Base-by-base conservation (phyloP, 1,140 invertebrate genomes). In the Panagrolaimus sp. region DNA sequence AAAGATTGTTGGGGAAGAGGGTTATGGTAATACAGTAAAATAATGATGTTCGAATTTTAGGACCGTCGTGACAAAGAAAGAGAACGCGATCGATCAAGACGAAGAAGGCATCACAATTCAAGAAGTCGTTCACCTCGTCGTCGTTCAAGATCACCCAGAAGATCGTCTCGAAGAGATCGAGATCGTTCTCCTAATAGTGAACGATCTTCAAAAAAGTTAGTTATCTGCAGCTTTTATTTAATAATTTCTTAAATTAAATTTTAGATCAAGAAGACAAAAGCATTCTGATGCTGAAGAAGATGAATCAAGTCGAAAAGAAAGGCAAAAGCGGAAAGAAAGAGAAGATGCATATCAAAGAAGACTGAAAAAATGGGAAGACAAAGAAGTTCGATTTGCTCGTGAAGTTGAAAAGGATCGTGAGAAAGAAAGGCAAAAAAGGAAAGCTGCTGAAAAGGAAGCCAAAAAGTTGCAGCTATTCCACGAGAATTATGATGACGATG, bases 401-500 rank as follows among this genome's bases (percentile, higher is more conserved):
- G 94, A 98, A 80, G 90, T 94, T 83, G 91, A 92, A 82, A 92
- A 92, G 81, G 91, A 94, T 84, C 87, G 88, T 55, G 90, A 94
- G 75, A 90, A 91, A 77, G 91, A 93, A 81, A n/a, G 58, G 8
- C 38, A 58, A 15, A n/a, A 71, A 14, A 28, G 71, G 43, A 73
- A 78, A 21, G 63, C 63, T 15, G 43, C 70, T 63, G 45, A 72
- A 43, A 52, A 63, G 71, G 94, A 98, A 85, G 94, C 93, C 0
- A 92, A 93, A 85, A 88, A 91, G 47, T 87, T 98, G 14, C 94
- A 95, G 84, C 93, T 98, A 86, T 98, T 98, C 83, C 87, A 98
- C 10, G 94, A 98, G 85, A 95, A 98, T 84, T 98, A 98, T 83
- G 94, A 97, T 84, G 95, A 98, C 84, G 93, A 97, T 85, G 87